These are phyloP conservation scores for Anorthoa munda DNA, from an alignment of 2,888 invertebrate species.

Conservation along the genomic window DNA sequence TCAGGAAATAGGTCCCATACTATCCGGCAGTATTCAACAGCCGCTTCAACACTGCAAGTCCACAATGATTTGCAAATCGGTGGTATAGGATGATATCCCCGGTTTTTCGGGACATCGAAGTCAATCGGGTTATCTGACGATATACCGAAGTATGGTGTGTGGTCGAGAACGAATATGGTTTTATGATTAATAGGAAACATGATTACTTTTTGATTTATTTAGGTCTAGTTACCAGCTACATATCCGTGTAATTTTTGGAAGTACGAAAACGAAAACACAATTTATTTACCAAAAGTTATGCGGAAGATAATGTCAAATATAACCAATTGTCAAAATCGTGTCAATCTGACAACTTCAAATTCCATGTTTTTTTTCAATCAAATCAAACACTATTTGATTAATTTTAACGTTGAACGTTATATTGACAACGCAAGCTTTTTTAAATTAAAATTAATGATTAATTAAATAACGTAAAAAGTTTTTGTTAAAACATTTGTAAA, in stretches of 20 bases:
- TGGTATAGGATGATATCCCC: conserved; percentile 94
- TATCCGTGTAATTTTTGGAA: not conserved
- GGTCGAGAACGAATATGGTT: conserved; percentile 98
- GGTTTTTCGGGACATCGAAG: conserved; percentile 94
- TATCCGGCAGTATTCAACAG: conserved; percentile 98
- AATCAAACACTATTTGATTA: not conserved
- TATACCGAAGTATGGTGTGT: conserved; percentile 97
- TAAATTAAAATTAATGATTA: too few relatives aligned
- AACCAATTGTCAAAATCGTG: not conserved
- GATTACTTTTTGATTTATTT: conserved; percentile 58
- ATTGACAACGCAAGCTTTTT: not conserved
- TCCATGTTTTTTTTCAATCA: not conserved
- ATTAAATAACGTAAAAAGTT: too few relatives aligned
- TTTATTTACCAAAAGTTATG: not conserved
- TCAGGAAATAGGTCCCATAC: conserved; percentile 99
- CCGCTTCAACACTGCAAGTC: conserved; percentile 98
- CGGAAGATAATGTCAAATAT: conserved; percentile 11
- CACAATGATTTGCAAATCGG: conserved; percentile 98
- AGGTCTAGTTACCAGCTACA: conserved; percentile 4
- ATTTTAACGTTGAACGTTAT: too few relatives aligned
- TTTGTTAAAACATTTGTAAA: too few relatives aligned
- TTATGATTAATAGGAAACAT: conserved; percentile 96
- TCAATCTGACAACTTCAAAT: not conserved
- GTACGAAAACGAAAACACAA: not conserved
- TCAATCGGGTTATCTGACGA: conserved; percentile 96